Base-by-base conservation (phyloP, 1,140 invertebrate genomes). In the Drosophila repleta region DNA sequence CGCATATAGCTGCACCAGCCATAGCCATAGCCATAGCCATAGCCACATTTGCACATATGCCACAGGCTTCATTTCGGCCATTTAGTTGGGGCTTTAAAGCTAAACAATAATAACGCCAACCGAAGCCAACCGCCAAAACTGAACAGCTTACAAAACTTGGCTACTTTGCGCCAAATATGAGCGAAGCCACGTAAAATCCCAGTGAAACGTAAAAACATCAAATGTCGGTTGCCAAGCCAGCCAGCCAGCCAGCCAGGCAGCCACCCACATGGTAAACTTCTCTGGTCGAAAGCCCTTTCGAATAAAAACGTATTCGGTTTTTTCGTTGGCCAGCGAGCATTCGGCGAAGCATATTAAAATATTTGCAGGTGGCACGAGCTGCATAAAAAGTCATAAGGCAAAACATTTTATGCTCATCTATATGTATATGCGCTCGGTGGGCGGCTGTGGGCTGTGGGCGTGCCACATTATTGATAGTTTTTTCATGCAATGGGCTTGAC, bases 381-480 rank as follows among this genome's bases (percentile, higher is more conserved):
- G 79, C 83, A 88, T 83, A 79, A 87, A 80, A 88, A 87, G 83
- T 88, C 79, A 87, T 87, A 82, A 82, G 81, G 83, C 82, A 82
- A 88, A 87, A 88, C 81, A 81, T 79, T 85, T 84, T 81, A 84
- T 87, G 26, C 70, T 46, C 32, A 66, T 68, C 51, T 73, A 60
- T 57, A 49, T 58, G 37, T 41, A 53, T 67, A 29, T 21, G 41
- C 37, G n/a, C 17, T 37, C 18, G 58, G 35, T 15, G 15, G 21
- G 43, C n/a, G n/a, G n/a, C n/a, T n/a, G n/a, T n/a, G n/a, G n/a
- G 15, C n/a, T 11, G 62, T 21, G 69, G 76, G 76, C 37, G 68
- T 77, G 77, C 43, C 77, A 70, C 61, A 87, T 87, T 87, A 87
- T 87, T 87, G 83, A 87, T 87, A 87, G 82, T 87, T 87, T 85